Base-by-base conservation (phyloP, 2,113 vertebrate genomes). In the Myrmecophaga tridactyla region DNA sequence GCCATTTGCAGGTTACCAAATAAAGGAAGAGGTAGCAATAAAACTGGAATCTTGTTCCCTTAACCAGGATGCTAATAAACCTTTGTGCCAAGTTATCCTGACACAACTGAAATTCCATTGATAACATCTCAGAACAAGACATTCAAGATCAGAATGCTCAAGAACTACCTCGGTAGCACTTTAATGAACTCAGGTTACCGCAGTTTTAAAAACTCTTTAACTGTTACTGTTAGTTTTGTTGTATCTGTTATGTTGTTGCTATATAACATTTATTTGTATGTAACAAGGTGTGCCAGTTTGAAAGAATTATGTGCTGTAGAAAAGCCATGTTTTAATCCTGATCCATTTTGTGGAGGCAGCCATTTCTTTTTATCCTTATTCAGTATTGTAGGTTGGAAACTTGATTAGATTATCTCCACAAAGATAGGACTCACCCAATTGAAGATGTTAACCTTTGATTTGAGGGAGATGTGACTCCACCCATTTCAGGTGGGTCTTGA, bases 151-250 rank as follows among this genome's bases (percentile, higher is more conserved):
- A 80, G 89, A 46, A 75, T 81, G 34, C 73, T 92, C 29, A 89
- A 90, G 92, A 89, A 89, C 72, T 92, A 23, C 56, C 72, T 43
- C 5, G 89, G 56, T 56, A 63, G 67, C n/a, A 95, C 18, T 90
- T 60, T 73, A 11, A 94, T 60, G 51, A 69, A 87, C 7, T 92
- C 62, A 51, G 36, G 41, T 2, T 60, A 34, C 53, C 20, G 70
- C 41, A 23, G 23, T 84, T 95, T 96, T 80, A 63, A 97, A 96
- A 89, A 65, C 23, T 58, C 23, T 86, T 56, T 20, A 56, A 56
- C 53, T 56, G 17, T 56, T 53, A 53, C 21, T 56, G 18, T 56
- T 56, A 56, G 53, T 56, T 56, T 56, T 56, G 6, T 21, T 56
- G 20, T 17, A 21, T 21, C 5, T 56, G 21, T 56, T n/a, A 3